Percentiles rank a stretch among this genome's conserved stretches.
Conservation (phyloP, 2,797 vertebrate genomes). For the Sebastolobus alascanus region DNA sequence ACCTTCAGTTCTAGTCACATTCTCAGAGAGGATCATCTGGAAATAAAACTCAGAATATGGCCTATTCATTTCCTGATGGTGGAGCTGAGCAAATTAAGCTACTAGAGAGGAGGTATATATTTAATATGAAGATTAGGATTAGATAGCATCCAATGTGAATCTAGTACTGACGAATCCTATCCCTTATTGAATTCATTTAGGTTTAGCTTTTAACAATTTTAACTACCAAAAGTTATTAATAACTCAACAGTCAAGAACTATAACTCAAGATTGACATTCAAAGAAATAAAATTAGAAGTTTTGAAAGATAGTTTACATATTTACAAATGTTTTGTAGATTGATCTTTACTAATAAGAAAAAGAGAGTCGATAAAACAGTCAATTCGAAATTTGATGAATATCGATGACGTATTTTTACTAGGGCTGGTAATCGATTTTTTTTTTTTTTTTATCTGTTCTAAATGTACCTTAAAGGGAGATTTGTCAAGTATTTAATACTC, state of each 20-base stretch:
- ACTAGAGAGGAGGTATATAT: background rate
- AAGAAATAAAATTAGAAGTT: background rate
- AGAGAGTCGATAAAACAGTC: background rate
- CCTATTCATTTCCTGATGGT: slow-evolving; percentile 23
- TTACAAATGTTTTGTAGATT: background rate
- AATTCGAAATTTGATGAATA: background rate
- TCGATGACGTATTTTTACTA: no score
- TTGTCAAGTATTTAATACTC: no score
- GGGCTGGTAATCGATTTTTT: no score
- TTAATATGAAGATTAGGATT: background rate
- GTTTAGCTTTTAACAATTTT: background rate
- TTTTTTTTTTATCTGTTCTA: no score
- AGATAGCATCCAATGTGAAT: background rate
- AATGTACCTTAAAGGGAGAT: no score
- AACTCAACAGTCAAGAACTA: background rate
- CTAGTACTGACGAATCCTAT: background rate
- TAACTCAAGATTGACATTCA: background rate
- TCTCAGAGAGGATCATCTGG: slow-evolving; percentile 36
- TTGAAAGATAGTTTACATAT: background rate
- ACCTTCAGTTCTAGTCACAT: slow-evolving; percentile 37
- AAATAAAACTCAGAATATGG: no score
- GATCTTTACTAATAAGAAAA: background rate
- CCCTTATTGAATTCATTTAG: background rate
- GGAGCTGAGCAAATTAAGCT: slow-evolving; percentile 15
- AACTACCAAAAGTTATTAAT: background rate